phyloP scores from a whole-genome alignment of 2,797 vertebrate species.

The Manis javanica region DNA sequence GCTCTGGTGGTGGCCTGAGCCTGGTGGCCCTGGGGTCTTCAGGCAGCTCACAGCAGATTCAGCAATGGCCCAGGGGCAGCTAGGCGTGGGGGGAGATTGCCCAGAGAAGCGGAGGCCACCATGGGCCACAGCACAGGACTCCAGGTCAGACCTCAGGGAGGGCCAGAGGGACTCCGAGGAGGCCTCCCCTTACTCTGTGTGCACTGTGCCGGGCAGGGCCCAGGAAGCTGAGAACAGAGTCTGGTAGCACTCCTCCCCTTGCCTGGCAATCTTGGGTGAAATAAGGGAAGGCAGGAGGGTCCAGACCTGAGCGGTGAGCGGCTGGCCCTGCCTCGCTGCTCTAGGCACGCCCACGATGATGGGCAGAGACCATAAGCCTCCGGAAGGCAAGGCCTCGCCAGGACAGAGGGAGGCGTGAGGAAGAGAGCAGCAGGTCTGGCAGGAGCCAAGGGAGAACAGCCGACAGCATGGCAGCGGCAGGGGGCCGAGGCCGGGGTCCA shows the following conservation, averaged over 20 bases:
- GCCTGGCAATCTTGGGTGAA: neutral
- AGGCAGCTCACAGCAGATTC: neutral
- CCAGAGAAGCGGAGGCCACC: neutral
- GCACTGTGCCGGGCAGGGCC: too few species aligned
- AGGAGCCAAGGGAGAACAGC: neutral
- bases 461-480: neutral
- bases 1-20: neutral
- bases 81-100: too few species aligned
- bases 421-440: neutral
- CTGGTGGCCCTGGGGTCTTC: neutral
- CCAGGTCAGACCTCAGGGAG: neutral
- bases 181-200: neutral
- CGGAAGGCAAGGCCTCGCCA: neutral
- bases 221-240: neutral
- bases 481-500: too few species aligned
- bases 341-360: neutral
- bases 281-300: neutral
- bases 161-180: neutral
- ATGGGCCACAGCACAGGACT: neutral
- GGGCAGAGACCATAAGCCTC: neutral
- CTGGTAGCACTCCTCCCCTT: too few species aligned
- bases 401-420: neutral
- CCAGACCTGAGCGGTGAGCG: neutral
- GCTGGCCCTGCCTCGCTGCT: neutral
- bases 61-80: neutral